Percentiles rank a stretch among this genome's conserved stretches.
Conservation (phyloP, 2,113 vertebrate genomes). For the Lanius ludovicianus region DNA sequence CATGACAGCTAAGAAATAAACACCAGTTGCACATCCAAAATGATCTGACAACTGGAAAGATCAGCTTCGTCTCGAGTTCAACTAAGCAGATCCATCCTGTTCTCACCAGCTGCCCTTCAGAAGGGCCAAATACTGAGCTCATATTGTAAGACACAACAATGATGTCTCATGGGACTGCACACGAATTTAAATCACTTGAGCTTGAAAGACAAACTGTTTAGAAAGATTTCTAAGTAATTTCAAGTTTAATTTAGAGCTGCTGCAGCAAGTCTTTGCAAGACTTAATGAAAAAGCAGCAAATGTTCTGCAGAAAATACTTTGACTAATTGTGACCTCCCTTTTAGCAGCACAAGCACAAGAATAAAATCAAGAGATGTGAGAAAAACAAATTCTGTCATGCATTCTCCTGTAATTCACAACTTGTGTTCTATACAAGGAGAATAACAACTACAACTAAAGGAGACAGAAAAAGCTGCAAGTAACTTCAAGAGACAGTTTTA, state of each 20-base stretch:
- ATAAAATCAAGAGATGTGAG: background rate
- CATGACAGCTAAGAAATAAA: background rate
- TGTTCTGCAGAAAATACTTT: background rate
- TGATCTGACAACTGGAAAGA: background rate
- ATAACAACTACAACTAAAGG: background rate
- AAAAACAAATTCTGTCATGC: background rate
- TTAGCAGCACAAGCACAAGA: background rate
- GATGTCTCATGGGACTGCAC: background rate
- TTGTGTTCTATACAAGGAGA: background rate
- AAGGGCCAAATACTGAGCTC: background rate
- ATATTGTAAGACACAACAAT: background rate
- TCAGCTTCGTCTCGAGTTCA: background rate
- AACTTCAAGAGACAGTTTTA: background rate
- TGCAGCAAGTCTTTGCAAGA: background rate
- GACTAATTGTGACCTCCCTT: background rate
- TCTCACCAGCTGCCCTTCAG: background rate
- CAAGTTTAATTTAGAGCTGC: background rate
- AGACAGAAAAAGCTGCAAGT: background rate
- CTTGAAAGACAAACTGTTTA: background rate
- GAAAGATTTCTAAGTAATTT: background rate
- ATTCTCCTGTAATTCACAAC: background rate
- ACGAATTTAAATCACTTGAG: background rate
- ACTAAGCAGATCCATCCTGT: background rate
- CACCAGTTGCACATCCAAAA: background rate
- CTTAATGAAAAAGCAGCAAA: slow-evolving; percentile 4